Evolutionary conservation across 2,888 invertebrate species (phyloP).

Genomic region (Zygaena filipendulae): DNA sequence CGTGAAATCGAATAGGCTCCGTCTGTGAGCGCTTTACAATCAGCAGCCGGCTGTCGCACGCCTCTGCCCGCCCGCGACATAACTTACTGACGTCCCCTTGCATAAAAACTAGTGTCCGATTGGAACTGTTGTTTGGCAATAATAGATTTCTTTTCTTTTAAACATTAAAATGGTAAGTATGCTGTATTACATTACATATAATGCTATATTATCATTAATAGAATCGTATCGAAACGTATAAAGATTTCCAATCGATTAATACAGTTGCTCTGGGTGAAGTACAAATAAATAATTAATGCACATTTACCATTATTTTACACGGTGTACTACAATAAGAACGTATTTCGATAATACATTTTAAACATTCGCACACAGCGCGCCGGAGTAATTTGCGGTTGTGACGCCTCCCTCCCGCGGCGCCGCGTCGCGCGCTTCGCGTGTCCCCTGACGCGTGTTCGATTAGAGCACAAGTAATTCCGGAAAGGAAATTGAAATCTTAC

Average conservation of each 20-base stretch:
- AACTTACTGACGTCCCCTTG: conserved; percentile 50
- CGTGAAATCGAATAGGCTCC: conserved; percentile 69
- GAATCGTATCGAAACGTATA: too few relatives aligned
- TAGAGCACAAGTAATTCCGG: conserved; percentile 66
- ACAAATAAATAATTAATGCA: conserved; percentile 38
- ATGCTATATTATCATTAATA: too few relatives aligned
- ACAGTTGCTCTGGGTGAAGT: too few relatives aligned
- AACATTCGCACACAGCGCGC: conserved; percentile 55
- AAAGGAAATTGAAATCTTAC: conserved; percentile 69
- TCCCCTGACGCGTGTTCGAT: conserved; percentile 65
- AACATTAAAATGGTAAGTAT: too few relatives aligned
- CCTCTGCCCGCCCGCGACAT: conserved; percentile 37
- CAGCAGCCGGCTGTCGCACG: conserved; percentile 59
- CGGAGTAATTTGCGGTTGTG: conserved; percentile 60
- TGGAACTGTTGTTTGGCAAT: too few relatives aligned
- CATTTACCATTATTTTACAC: conserved; percentile 38
- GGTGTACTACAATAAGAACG: conserved; percentile 31
- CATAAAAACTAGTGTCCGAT: conserved; percentile 53
- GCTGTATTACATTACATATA: too few relatives aligned
- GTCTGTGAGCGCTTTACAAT: conserved; percentile 67
- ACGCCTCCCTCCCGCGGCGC: conserved; percentile 29
- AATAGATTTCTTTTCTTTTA: too few relatives aligned
- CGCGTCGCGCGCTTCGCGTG: too few relatives aligned
- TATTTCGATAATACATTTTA: conserved; percentile 56
- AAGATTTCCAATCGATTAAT: too few relatives aligned